Percentiles rank a stretch among this genome's conserved stretches.
Conservation (phyloP, 2,888 invertebrate genomes). For the Brachynemurus nebulosus region DNA sequence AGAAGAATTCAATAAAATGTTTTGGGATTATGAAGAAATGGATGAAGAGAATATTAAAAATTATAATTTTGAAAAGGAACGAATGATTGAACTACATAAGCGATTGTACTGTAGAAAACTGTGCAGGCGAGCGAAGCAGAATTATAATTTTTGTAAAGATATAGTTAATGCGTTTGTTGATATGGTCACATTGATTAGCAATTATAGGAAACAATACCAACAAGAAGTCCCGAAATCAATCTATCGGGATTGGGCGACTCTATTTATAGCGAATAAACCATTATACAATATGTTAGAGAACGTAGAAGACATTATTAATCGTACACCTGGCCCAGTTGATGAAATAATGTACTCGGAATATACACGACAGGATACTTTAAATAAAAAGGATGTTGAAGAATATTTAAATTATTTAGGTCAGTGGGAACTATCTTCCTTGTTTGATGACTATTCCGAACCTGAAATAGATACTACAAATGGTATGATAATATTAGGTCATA, state of each 20-base stretch:
- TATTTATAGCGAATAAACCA: conserved; percentile 40
- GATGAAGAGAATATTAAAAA: conserved; percentile 23
- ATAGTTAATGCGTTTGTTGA: conserved; percentile 40
- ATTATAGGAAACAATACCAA: conserved; percentile 32
- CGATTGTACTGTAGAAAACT: conserved; percentile 40
- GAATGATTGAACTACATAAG: conserved; percentile 37
- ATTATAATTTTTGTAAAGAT: conserved; percentile 37
- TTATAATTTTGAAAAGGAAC: conserved; percentile 32
- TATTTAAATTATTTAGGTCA: conserved; percentile 39
- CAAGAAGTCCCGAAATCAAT: conserved; percentile 34
- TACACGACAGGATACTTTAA: conserved; percentile 37
- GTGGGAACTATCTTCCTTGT: conserved; percentile 37
- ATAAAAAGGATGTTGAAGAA: conserved; percentile 39
- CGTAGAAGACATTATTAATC: conserved; percentile 28
- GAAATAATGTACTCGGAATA: conserved; percentile 35
- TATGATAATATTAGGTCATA: conserved; percentile 26
- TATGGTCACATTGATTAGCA: conserved; percentile 37
- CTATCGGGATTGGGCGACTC: conserved; percentile 40
- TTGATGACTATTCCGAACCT: conserved; percentile 32
- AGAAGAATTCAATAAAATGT: conserved; percentile 33
- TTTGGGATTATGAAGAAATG: conserved; percentile 33
- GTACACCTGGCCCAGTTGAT: conserved; percentile 30
- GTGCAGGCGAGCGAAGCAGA: conserved; percentile 34
- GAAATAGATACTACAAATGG: conserved; percentile 32
- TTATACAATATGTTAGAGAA: conserved; percentile 37